phyloP scores from a whole-genome alignment of 2,888 invertebrate genomes.

The Drosophila neonasuta region DNA sequence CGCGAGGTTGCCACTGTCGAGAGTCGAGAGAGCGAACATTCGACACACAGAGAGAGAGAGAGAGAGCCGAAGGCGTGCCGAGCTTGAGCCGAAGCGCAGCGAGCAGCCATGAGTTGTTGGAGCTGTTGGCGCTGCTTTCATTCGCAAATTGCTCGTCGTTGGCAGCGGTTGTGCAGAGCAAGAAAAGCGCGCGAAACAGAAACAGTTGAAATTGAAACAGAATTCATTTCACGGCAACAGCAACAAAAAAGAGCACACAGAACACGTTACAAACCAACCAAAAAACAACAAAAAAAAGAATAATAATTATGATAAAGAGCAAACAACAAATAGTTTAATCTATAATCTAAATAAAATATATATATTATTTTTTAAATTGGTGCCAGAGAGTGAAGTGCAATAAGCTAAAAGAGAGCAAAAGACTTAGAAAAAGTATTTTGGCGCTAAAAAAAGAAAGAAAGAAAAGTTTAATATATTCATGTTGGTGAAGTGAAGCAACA shows the following conservation, averaged over 20 bases:
- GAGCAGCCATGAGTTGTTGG: slow-evolving; percentile 50
- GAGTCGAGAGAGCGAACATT: slow-evolving; percentile 13
- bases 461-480: slow-evolving; percentile 10
- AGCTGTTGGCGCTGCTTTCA: slow-evolving; percentile 74
- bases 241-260: slow-evolving; percentile 35
- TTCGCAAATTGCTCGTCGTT: slow-evolving; percentile 82
- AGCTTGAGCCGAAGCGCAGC: slow-evolving; percentile 40
- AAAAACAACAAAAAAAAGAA: not conserved
- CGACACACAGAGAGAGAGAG: slow-evolving; percentile 12
- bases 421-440: slow-evolving; percentile 41
- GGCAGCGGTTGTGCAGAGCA: slow-evolving; percentile 79
- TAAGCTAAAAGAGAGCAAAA: slow-evolving; percentile 23
- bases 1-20: slow-evolving; percentile 77
- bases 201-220: slow-evolving; percentile 35
- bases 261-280: slow-evolving; percentile 43
- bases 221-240: slow-evolving; percentile 29
- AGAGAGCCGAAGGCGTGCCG: slow-evolving; percentile 26
- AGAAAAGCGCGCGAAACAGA: slow-evolving; percentile 59
- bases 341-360: slow-evolving; percentile 12
- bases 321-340: slow-evolving; percentile 53
- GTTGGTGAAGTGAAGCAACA: slow-evolving; percentile 56
- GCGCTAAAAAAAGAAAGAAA: slow-evolving; percentile 28
- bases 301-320: slow-evolving; percentile 18
- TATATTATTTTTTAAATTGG: slow-evolving; percentile 54
- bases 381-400: slow-evolving; percentile 70